Evolutionary conservation across 2,888 invertebrate species (phyloP).

Genomic region (Antheraea yamamai): DNA sequence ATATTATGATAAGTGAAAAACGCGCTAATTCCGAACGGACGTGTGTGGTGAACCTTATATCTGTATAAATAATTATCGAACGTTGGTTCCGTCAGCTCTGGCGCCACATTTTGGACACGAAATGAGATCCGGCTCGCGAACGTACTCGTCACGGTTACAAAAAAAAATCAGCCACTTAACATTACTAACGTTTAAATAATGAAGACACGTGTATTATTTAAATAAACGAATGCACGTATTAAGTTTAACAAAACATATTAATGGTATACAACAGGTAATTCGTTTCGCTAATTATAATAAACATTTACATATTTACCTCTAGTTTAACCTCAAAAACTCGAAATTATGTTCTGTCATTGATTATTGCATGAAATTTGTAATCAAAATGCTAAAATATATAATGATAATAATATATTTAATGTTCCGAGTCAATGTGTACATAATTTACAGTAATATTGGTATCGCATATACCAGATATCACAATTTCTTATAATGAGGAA

Average conservation of each 20-base stretch:
- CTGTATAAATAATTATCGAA: constrained; percentile 47
- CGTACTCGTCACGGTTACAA: constrained; percentile 20
- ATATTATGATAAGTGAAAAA: background rate
- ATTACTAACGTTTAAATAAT: constrained; percentile 12
- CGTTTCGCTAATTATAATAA: background rate
- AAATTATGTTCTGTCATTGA: no score
- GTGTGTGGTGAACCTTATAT: constrained; percentile 33
- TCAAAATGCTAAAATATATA: no score
- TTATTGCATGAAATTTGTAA: no score
- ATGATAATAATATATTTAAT: no score
- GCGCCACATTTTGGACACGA: constrained; percentile 60
- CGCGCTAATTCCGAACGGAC: background rate
- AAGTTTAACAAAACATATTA: background rate
- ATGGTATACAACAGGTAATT: background rate
- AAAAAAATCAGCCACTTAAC: constrained; percentile 10
- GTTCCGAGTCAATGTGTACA: no score
- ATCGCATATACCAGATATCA: no score
- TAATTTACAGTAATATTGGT: no score
- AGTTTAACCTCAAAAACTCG: no score
- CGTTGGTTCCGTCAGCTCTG: constrained; percentile 54
- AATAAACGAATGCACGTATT: background rate
- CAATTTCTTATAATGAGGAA: no score
- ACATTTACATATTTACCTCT: background rate
- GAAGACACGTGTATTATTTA: constrained; percentile 3
- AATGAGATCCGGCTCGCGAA: constrained; percentile 48